Base-by-base conservation (phyloP, 2,888 invertebrate species). In the Lasioglossum leucozonium region DNA sequence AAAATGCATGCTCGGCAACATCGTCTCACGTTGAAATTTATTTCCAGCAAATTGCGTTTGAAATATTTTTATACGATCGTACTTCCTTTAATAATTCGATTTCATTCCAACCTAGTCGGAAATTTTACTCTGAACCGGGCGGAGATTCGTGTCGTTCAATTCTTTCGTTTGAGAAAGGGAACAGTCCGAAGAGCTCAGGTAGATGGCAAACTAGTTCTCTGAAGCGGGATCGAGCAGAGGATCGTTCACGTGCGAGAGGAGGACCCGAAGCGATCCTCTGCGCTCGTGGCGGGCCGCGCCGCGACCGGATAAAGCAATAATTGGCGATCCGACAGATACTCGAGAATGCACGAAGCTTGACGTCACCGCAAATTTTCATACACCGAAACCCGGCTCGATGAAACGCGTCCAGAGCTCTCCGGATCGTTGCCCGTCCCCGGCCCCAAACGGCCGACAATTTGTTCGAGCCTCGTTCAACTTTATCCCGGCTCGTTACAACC, bases 261-360 rank as follows among this genome's bases (percentile, higher is more conserved):
- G 87, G 81, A 84, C 79, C 84, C 65, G 76, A 42, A 42, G 11
- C 42, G 42, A 13, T 42, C 42, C 42, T 42, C 42, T 42, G 75
- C 51, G 37, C 79, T 62, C 62, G 30, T 62, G 62, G 16, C 65
- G 30, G 0, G 8, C 65, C 34, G 30, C 58, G 26, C 11, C 11
- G 58, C 81, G 81, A 85, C 89, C 87, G 90, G 90, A 90, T 91
- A 89, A n/a, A 85, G 86, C 82, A 90, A 90, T 90, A 89, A 90
- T 88, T 86, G 90, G 72, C 83, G 87, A 85, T 82, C 77, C 82
- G 80, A 84, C 83, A 65, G 69, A 86, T 81, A 77, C 77, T 74
- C 77, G 81, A 73, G 84, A 89, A 89, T 82, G 72, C 78, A 42
- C 77, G 77, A 85, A 85, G 82, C 58, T 74, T 82, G 86, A 90